Base-by-base conservation (phyloP, 1,140 invertebrate genomes). In the Trichoplusia ni region DNA sequence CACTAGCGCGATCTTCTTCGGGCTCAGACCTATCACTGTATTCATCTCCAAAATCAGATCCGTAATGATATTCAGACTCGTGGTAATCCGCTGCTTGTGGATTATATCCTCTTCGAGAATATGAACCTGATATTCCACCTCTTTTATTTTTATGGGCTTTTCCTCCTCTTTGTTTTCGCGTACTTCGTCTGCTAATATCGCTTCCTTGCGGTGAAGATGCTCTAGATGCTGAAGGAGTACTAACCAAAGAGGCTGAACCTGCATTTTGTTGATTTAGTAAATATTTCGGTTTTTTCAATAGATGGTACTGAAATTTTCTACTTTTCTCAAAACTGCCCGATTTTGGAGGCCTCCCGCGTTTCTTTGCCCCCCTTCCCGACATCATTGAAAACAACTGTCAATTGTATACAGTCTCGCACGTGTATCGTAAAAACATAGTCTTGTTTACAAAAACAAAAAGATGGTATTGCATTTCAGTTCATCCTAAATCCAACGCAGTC, bases 261-360 rank as follows among this genome's bases (percentile, higher is more conserved):
- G 92, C 93, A 80, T 92, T 93, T 84, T 94, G 84, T 51, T 75
- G 60, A 67, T 71, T 73, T 86, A 93, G 92, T 75, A 97, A 92
- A 91, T 97, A 98, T 93, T 97, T 97, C 5, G 97, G 97, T 90
- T 98, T 98, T 91, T 97, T 97, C 84, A 97, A 93, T 81, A 97
- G 91, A 91, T 96, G 95, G 91, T 95, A 96, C 84, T 96, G 95
- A 90, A 96, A 96, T 91, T 95, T 96, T 80, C 94, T 94, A 72
- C 95, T 94, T 79, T 95, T 94, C 81, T 96, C 96, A 92, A 95
- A 93, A 85, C 94, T 94, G 75, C 95, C 95, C 61, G 96, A 95
- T 93, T 97, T 97, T 69, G 96, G 96, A 77, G 96, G 96, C 71
- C 96, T 94, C 73, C 96, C 96, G 90, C 96, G 92, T 89, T 96